A percentile compares a stretch with the other conserved stretches of the same genome.
Evolutionary conservation across 2,113 vertebrate species (phyloP).

Genomic region (Myanophis thanlyinensis): DNA sequence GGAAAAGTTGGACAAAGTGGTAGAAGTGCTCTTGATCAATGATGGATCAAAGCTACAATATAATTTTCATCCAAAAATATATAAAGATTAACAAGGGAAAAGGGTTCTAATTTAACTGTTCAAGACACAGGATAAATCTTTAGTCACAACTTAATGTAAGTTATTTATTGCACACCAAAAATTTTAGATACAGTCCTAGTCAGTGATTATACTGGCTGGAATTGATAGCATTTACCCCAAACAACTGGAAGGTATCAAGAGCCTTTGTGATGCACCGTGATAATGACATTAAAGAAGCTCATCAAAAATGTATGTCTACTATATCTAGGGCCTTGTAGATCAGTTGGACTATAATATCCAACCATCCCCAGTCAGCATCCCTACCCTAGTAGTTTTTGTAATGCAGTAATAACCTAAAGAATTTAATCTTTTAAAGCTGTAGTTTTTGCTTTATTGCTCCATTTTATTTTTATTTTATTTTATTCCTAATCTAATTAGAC

Average conservation of each 20-base stretch:
- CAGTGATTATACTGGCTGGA: background rate
- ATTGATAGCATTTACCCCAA: background rate
- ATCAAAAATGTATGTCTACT: background rate
- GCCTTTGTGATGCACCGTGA: background rate
- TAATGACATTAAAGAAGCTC: background rate
- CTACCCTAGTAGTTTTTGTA: background rate
- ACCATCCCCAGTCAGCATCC: background rate
- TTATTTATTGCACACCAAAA: background rate
- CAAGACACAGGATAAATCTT: background rate
- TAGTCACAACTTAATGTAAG: background rate
- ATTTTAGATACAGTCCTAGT: background rate
- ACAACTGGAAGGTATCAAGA: background rate
- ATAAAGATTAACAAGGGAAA: constrained; percentile 3
- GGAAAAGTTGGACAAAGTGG: background rate
- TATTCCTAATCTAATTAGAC: background rate
- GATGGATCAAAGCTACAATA: constrained; percentile 16
- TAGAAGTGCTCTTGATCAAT: background rate
- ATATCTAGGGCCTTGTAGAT: background rate
- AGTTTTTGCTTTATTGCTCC: background rate
- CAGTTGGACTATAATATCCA: background rate
- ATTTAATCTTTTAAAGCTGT: background rate
- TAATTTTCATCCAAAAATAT: constrained; percentile 24
- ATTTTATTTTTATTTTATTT: background rate
- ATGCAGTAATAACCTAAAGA: background rate
- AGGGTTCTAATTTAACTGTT: background rate